A percentile compares a stretch with the other conserved stretches of the same genome.
Conservation (phyloP, 2,113 vertebrate species). For the Ploceus nigricollis region DNA sequence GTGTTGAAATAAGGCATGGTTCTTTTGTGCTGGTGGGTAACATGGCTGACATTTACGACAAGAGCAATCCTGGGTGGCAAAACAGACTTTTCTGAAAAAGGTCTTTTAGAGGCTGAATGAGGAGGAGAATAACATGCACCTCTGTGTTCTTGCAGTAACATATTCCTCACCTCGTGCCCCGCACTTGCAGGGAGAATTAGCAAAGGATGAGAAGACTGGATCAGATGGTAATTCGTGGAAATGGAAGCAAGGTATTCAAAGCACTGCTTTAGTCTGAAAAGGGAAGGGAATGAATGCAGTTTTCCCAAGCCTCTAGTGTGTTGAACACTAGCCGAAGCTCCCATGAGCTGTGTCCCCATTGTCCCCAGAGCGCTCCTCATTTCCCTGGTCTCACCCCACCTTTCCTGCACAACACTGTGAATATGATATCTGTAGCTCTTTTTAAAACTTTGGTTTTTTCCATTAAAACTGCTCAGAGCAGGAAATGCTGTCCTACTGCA, state of each 20-base stretch:
- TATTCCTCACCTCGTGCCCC: background rate
- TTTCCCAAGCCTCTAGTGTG: background rate
- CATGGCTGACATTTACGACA: background rate
- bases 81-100: background rate
- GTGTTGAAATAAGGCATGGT: background rate
- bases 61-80: background rate
- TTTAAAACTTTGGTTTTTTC: background rate
- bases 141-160: background rate
- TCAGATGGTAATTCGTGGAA: background rate
- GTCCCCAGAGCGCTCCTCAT: background rate
- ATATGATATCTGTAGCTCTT: constrained; percentile 15
- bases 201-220: background rate
- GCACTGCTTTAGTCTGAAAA: constrained; percentile 39
- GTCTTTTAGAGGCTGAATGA: background rate
- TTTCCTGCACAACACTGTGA: constrained; percentile 56
- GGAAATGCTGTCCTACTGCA: background rate
- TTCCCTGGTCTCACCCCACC: background rate
- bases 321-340: constrained; percentile 6
- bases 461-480: background rate
- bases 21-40: background rate
- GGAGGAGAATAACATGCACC: background rate
- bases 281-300: background rate
- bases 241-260: background rate
- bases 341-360: background rate
- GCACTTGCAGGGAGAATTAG: background rate